Conservation (phyloP, 2,888 invertebrate genomes). For the Acrobasis repandana region DNA sequence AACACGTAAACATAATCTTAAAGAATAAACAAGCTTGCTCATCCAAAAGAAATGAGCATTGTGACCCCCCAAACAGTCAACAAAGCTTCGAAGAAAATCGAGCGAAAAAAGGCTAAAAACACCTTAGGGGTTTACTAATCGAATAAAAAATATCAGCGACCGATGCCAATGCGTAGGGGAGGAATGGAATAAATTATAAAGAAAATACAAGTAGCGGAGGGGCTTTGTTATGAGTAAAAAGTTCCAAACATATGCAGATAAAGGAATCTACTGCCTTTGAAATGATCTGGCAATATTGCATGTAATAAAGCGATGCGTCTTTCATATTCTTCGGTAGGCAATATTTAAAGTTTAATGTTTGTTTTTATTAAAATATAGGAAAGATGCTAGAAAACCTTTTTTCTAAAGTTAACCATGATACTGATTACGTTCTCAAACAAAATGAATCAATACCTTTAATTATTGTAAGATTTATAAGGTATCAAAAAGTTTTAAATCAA, state of each 20-base stretch:
- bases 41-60: conserved; percentile 80
- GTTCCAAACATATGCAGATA: conserved; percentile 73
- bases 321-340: conserved; percentile 12
- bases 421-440: too few species aligned
- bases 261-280: conserved; percentile 58
- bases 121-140: conserved; percentile 84
- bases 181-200: conserved; percentile 82
- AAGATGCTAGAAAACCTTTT: too few species aligned
- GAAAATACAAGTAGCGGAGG: conserved; percentile 80
- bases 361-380: conserved; percentile 8
- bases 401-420: too few species aligned
- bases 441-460: too few species aligned
- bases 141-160: conserved; percentile 85
- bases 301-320: conserved; percentile 38
- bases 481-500: too few species aligned
- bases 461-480: too few species aligned
- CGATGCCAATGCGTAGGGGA: conserved; percentile 81
- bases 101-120: conserved; percentile 84
- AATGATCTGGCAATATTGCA: conserved; percentile 58
- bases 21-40: conserved; percentile 77
- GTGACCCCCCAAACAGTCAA: conserved; percentile 80
- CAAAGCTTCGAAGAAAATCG: conserved; percentile 83
- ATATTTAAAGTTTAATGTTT: conserved; percentile 16
- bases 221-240: conserved; percentile 75
- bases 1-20: conserved; percentile 36